Conservation (phyloP, 1,140 invertebrate genomes). For the Anthonomus grandis region DNA sequence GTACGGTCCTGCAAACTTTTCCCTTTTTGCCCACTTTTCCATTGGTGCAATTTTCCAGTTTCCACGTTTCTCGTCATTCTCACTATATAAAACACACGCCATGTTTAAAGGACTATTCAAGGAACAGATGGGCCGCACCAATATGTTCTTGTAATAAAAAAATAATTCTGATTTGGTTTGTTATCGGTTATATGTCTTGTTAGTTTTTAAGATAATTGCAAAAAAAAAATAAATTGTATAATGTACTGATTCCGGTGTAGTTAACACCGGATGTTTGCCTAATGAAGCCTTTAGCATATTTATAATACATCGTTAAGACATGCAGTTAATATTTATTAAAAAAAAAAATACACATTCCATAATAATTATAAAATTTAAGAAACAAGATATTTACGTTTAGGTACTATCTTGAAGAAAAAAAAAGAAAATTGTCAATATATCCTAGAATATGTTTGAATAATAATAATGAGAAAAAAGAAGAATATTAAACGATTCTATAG, state of each 20-base stretch:
- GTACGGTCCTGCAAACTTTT: no score
- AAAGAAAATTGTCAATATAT: conserved; percentile 41
- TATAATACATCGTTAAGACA: conserved; percentile 39
- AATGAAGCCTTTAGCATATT: conserved; percentile 47
- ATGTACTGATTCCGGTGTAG: conserved; percentile 43
- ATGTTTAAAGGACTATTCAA: no score
- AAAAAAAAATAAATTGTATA: conserved; percentile 42
- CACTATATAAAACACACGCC: no score
- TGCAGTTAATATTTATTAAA: conserved; percentile 42
- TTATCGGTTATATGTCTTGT: no score
- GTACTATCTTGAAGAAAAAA: conserved; percentile 36
- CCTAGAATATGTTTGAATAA: conserved; percentile 36
- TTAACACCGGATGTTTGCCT: conserved; percentile 45
- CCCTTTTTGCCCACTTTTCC: no score
- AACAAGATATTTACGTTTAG: conserved; percentile 37
- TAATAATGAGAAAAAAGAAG: no score
- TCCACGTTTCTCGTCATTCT: no score
- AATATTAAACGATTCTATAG: conserved; percentile 46
- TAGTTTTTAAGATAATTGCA: conserved; percentile 44
- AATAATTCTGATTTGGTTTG: no score
- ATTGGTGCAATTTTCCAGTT: no score
- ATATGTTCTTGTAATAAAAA: no score
- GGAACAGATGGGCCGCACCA: no score
- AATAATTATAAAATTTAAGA: conserved; percentile 28
- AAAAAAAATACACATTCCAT: conserved; percentile 41